Conservation (phyloP, 37 sponge, comb jelly and placozoan species). For the Eunapius fragilis region DNA sequence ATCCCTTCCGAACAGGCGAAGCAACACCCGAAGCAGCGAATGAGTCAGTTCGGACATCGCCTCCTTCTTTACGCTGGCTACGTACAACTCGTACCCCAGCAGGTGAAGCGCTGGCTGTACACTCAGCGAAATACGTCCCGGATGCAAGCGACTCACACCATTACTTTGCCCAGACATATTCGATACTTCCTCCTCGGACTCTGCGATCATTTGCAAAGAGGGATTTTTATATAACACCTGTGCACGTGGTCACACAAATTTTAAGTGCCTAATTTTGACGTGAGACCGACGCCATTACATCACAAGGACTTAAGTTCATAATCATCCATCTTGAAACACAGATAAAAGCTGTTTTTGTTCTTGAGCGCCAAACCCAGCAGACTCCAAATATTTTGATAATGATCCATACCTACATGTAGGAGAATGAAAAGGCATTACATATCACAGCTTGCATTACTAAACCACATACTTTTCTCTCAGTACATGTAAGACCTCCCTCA, state of each 20-base stretch:
- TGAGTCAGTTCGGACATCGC: conserved; percentile 24
- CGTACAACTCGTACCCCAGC: conserved; percentile 41
- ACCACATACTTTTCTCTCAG: conserved; percentile 46
- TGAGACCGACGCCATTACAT: not conserved
- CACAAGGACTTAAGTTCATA: not conserved
- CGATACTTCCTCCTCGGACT: not conserved
- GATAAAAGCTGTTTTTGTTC: conserved; percentile 68
- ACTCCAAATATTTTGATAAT: conserved; percentile 54
- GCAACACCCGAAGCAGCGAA: conserved; percentile 51
- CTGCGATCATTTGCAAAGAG: not conserved
- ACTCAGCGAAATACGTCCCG: not conserved
- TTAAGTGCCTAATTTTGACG: not conserved
- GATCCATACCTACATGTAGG: conserved; percentile 69
- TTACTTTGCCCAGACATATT: not conserved
- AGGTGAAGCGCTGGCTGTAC: conserved; percentile 46
- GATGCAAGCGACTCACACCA: not conserved
- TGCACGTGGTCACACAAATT: not conserved
- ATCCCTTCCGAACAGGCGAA: conserved; percentile 31
- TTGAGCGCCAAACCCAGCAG: conserved; percentile 71
- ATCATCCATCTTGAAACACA: conserved; percentile 32
- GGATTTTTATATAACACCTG: not conserved
- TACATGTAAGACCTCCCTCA: conserved; percentile 59
- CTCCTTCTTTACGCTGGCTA: conserved; percentile 49
- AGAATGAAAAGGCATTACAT: not conserved
- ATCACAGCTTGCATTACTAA: not conserved